phyloP scores from a whole-genome alignment of 2,888 invertebrate species.

The Gonocerus acuteangulatus region DNA sequence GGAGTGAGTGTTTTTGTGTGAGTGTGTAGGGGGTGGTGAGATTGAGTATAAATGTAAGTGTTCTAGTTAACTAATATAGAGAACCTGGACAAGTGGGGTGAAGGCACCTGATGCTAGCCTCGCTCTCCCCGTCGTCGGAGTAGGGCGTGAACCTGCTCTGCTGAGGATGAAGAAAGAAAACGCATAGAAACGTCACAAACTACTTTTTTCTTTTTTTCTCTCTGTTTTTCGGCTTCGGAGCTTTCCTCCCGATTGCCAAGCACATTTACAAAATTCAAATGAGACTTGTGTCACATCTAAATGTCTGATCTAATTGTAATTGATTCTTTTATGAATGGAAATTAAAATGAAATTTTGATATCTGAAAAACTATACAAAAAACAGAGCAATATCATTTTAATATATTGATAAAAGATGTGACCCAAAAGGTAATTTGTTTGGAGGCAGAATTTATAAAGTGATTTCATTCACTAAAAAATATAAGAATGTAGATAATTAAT shows the following conservation, averaged over 20 bases:
- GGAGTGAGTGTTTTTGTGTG: background rate
- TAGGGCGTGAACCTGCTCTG: slow-evolving; percentile 29
- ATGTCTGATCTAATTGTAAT: background rate
- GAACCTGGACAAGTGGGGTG: slow-evolving; percentile 32
- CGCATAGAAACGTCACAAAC: slow-evolving; percentile 35
- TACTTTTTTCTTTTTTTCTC: slow-evolving; percentile 5
- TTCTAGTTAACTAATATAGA: slow-evolving; percentile 33
- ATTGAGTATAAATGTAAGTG: slow-evolving; percentile 6
- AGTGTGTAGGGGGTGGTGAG: background rate
- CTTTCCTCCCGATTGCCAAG: slow-evolving; percentile 21
- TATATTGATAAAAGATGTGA: slow-evolving; percentile 10
- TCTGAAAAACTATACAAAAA: background rate
- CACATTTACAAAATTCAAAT: background rate
- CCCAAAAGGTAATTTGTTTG: slow-evolving; percentile 14
- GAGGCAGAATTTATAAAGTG: background rate
- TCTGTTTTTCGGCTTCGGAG: background rate
- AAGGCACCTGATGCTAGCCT: slow-evolving; percentile 31
- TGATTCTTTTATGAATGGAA: background rate
- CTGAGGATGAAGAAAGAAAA: slow-evolving; percentile 38
- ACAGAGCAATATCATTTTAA: background rate
- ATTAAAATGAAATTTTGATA: background rate
- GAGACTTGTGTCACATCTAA: slow-evolving; percentile 21
- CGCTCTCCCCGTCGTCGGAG: slow-evolving; percentile 14
- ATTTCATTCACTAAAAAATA: background rate
- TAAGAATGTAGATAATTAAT: background rate